These are phyloP conservation scores for Ochotona curzoniae DNA, from an alignment of 2,113 vertebrate species.

Conservation along the genomic window DNA sequence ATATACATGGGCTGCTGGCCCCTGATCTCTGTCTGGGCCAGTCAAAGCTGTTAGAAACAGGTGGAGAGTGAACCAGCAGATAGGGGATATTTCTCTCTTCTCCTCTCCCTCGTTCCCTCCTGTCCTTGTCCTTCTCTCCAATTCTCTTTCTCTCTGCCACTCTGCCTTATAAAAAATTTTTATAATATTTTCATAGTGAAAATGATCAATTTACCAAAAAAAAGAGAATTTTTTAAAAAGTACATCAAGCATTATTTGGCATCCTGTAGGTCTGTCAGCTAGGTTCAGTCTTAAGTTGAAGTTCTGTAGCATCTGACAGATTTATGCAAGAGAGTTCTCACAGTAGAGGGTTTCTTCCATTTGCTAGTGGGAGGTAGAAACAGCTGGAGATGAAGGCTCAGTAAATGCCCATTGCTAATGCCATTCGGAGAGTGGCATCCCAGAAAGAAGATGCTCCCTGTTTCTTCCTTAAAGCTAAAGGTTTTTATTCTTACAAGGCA, in stretches of 20 bases:
- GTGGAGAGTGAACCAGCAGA: too few species aligned
- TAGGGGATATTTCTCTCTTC: too few species aligned
- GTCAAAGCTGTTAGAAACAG: too few species aligned
- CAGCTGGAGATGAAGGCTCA: neutral
- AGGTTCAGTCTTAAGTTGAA: neutral
- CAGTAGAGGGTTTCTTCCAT: neutral
- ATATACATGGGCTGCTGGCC: too few species aligned
- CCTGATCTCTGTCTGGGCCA: too few species aligned
- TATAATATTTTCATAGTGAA: too few species aligned
- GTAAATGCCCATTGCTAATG: neutral
- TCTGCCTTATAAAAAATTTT: too few species aligned
- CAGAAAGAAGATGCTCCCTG: neutral
- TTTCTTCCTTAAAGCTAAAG: conserved; percentile 24
- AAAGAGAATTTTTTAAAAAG: neutral
- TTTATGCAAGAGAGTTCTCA: neutral
- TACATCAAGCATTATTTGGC: neutral
- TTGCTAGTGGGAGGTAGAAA: neutral
- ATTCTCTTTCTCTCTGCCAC: too few species aligned
- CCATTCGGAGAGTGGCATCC: neutral
- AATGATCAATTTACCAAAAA: too few species aligned
- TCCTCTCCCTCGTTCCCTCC: too few species aligned
- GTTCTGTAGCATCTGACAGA: neutral
- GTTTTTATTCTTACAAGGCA: neutral
- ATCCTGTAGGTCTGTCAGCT: neutral
- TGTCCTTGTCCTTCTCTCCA: too few species aligned